These are phyloP conservation scores for Coenonympha arcania DNA, from an alignment of 2,888 invertebrate genomes.

Conservation along the genomic window DNA sequence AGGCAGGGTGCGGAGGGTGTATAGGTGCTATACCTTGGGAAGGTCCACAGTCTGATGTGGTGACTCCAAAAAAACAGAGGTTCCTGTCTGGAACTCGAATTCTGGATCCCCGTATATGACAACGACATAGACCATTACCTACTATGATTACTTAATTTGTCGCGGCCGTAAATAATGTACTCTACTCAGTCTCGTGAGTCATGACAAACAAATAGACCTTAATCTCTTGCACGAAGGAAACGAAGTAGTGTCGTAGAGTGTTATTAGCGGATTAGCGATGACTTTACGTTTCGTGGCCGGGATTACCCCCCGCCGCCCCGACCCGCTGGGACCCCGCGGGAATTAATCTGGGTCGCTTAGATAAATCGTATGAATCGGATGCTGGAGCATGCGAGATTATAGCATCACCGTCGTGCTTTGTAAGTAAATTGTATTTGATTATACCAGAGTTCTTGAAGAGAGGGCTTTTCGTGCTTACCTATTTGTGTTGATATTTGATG, in stretches of 20 bases:
- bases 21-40: too few species aligned
- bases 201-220: conserved; percentile 6
- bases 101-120: too few species aligned
- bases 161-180: too few species aligned
- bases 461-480: too few species aligned
- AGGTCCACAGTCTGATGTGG: too few species aligned
- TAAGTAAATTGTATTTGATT: not conserved
- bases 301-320: conserved; percentile 4
- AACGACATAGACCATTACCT: too few species aligned
- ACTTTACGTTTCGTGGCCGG: conserved; percentile 15
- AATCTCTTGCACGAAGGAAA: conserved; percentile 7
- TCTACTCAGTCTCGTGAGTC: too few species aligned
- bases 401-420: not conserved
- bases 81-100: too few species aligned
- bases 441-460: not conserved
- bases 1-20: too few species aligned
- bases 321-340: conserved; percentile 1
- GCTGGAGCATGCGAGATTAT: conserved; percentile 1
- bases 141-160: too few species aligned
- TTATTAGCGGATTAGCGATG: conserved; percentile 19
- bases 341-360: conserved; percentile 14
- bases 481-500: too few species aligned
- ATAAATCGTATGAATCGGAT: conserved; percentile 13
- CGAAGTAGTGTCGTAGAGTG: conserved; percentile 15
- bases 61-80: too few species aligned